Percentiles rank a stretch among this genome's conserved stretches.
Evolutionary conservation across 1,140 invertebrate species (phyloP).

Genomic region (Drosophila guanche): DNA sequence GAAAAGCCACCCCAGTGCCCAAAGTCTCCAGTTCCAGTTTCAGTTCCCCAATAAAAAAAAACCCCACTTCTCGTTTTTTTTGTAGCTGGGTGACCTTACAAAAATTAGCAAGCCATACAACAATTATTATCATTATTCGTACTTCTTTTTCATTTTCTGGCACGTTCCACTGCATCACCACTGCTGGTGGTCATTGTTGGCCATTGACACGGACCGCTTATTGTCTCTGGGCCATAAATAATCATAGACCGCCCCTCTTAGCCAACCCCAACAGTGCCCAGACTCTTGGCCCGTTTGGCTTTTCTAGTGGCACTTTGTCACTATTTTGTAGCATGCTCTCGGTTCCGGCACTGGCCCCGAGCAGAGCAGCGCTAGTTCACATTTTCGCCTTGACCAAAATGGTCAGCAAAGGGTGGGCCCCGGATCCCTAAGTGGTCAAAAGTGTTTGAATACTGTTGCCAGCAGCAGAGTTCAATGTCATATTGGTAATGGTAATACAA

Average conservation of each 20-base stretch:
- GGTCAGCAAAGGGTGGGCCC: constrained; percentile 24
- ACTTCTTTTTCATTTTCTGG: constrained; percentile 36
- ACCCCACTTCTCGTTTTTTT: constrained; percentile 10
- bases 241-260: constrained; percentile 29
- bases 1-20: constrained; percentile 31
- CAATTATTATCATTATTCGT: constrained; percentile 34
- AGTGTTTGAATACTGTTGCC: constrained; percentile 19
- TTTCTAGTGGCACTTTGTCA: constrained; percentile 72
- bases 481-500: constrained; percentile 25
- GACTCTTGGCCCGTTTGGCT: constrained; percentile 23
- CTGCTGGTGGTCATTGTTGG: constrained; percentile 56
- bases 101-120: constrained; percentile 37
- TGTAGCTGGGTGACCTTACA: constrained; percentile 53
- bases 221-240: constrained; percentile 72
- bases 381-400: constrained; percentile 68
- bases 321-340: constrained; percentile 34
- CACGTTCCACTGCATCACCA: constrained; percentile 48
- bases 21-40: neutral
- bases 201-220: constrained; percentile 71
- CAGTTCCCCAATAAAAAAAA: constrained; percentile 18
- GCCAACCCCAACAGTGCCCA: constrained; percentile 2
- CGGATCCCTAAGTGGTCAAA: too few relatives aligned
- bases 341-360: constrained; percentile 3
- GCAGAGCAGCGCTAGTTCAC: constrained; percentile 22
- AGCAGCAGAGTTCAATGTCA: constrained; percentile 68